A percentile compares a stretch with the other conserved stretches of the same genome.
Evolutionary conservation across 2,797 vertebrate species (phyloP).

Genomic region (Huso huso): DNA sequence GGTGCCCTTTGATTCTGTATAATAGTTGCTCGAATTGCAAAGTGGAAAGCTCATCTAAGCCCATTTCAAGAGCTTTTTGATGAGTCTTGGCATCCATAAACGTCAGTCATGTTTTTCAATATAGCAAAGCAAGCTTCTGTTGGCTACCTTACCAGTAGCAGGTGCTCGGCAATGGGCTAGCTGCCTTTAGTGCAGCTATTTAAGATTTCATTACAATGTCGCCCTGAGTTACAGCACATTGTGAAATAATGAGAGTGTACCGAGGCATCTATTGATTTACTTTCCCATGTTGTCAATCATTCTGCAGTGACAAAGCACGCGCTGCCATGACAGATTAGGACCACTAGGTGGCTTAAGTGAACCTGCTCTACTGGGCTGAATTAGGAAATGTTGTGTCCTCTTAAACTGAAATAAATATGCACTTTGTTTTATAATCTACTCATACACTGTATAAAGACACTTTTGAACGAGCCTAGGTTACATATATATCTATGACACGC

Average conservation of each 20-base stretch:
- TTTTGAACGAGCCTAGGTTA: too few relatives aligned
- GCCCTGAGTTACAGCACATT: constrained; percentile 26
- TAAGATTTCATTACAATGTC: constrained; percentile 35
- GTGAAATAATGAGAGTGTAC: constrained; percentile 32
- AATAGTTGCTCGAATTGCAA: too few relatives aligned
- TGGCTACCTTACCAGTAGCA: constrained; percentile 4
- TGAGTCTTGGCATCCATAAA: too few relatives aligned
- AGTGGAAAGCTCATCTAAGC: too few relatives aligned
- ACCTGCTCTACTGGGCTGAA: constrained; percentile 11
- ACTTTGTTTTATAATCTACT: too few relatives aligned
- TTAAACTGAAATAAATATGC: too few relatives aligned
- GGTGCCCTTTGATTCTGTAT: too few relatives aligned
- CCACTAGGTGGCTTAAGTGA: constrained; percentile 18
- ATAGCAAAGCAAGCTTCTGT: not conserved
- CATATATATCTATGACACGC: too few relatives aligned
- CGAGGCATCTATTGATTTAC: constrained; percentile 32
- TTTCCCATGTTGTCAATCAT: constrained; percentile 31
- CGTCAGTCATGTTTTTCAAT: too few relatives aligned
- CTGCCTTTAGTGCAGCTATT: constrained; percentile 27
- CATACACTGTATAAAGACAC: too few relatives aligned
- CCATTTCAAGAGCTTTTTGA: too few relatives aligned
- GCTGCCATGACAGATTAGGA: constrained; percentile 1
- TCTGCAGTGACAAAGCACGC: constrained; percentile 7
- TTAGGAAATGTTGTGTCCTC: too few relatives aligned
- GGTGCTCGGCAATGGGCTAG: constrained; percentile 19